Evolutionary conservation across 2,113 vertebrate species (phyloP), one percentile per base, ranked within the genome.

Genomic region (Erythrocercus mccallii): DNA sequence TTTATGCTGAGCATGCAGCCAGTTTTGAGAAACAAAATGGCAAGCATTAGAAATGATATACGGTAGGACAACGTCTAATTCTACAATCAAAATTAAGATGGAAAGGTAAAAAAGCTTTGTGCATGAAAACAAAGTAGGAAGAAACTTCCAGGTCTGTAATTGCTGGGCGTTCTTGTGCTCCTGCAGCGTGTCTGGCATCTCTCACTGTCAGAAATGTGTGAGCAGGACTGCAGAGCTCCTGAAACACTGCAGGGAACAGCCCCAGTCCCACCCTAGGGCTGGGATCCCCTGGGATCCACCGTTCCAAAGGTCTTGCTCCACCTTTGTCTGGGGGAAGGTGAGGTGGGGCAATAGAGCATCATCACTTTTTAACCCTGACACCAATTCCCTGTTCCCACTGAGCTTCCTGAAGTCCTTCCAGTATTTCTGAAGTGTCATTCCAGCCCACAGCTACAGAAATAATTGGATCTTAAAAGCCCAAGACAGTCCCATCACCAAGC

Each of bases 211-310:
- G 25, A 68, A 92, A 7, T 3, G 60, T 2, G 10, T 0, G 6
- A 89, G 64, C 77, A 70, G 83, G 21, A 40, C 22, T 35, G 51
- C 78, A 64, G 69, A 50, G 79, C 13, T 47, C 56, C 82, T 84
- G 44, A 61, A 94, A 68, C 40, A 25, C 61, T 91, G 76, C 88
- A 92, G 89, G 14, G 79, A 86, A 54, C 81, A 94, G 73, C 57
- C 94, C 77, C 71, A 81, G 40, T 22, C 76, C 48, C 72, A 30
- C 38, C 53, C 33, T 4, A 65, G 68, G 53, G 45, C 54, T 65
- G 48, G 48, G 23, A 50, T 44, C 14, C 37, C 7, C 33, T 24
- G 25, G 76, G 37, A 72, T 47, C 15, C 81, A 47, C 23, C 24
- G 5, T 71, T 68, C 6, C 56, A 11, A 20, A 78, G 54, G 16